phyloP scores from a whole-genome alignment of 2,797 vertebrate species.

The Odontamblyopus rebecca region DNA sequence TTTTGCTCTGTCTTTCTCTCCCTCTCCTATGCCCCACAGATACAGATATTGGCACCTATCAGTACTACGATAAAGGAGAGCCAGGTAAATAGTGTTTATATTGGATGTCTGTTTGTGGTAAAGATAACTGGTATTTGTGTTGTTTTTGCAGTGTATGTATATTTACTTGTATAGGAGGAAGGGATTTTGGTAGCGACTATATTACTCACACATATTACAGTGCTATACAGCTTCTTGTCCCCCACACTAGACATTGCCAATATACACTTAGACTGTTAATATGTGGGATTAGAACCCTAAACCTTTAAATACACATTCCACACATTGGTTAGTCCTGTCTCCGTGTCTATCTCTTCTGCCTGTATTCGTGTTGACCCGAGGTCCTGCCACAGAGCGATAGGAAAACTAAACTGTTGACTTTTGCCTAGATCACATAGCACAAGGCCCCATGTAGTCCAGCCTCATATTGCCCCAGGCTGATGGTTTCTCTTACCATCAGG shows the following conservation, averaged over 20 bases:
- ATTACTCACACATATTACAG: slow-evolving; percentile 43
- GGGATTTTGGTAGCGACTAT: slow-evolving; percentile 40
- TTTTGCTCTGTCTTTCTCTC: slow-evolving; percentile 28
- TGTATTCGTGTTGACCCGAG: slow-evolving; percentile 68
- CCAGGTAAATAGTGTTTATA: slow-evolving; percentile 84
- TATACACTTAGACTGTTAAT: slow-evolving; percentile 55
- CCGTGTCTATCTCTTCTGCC: slow-evolving; percentile 54
- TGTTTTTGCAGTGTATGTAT: slow-evolving; percentile 56
- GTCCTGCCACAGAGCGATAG: slow-evolving; percentile 69
- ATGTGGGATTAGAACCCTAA: slow-evolving; percentile 62
- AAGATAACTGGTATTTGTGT: slow-evolving; percentile 68
- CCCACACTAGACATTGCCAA: slow-evolving; percentile 34
- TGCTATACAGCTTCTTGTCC: slow-evolving; percentile 28
- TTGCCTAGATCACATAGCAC: slow-evolving; percentile 67
- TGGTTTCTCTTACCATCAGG: slow-evolving; percentile 50
- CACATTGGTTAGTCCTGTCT: slow-evolving; percentile 45
- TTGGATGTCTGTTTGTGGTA: slow-evolving; percentile 71
- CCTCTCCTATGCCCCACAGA: slow-evolving; percentile 73
- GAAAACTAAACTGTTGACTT: slow-evolving; percentile 76
- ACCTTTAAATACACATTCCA: slow-evolving; percentile 59
- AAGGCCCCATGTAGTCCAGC: slow-evolving; percentile 59
- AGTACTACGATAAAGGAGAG: slow-evolving; percentile 91
- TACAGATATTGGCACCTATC: slow-evolving; percentile 91
- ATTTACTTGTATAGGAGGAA: slow-evolving; percentile 57
- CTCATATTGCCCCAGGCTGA: slow-evolving; percentile 55